These are phyloP conservation scores for Nautilus pompilius DNA, from an alignment of 1,140 invertebrate species.

Conservation along the genomic window DNA sequence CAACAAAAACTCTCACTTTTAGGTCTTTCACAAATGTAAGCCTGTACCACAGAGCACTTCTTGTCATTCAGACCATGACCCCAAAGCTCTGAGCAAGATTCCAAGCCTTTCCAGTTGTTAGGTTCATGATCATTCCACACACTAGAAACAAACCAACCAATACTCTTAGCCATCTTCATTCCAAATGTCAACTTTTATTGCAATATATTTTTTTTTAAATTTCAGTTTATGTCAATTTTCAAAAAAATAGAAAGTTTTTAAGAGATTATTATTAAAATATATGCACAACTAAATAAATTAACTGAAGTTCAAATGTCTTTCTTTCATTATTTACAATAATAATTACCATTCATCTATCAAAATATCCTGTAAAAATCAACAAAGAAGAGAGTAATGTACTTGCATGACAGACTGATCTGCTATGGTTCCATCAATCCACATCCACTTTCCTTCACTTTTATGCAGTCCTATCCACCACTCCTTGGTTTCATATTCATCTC, in stretches of 20 bases:
- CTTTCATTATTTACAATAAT: no score
- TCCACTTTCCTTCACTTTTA: neutral
- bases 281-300: no score
- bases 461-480: conserved; percentile 1
- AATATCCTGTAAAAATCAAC: no score
- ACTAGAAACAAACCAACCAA: neutral
- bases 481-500: neutral
- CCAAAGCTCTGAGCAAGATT: neutral
- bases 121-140: conserved; percentile 1
- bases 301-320: no score
- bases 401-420: neutral
- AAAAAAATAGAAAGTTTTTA: no score
- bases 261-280: no score
- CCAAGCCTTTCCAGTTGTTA: neutral
- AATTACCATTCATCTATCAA: no score
- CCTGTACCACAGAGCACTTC: neutral
- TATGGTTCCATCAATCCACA: neutral
- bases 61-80: neutral
- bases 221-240: no score
- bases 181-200: no score
- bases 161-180: no score
- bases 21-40: neutral
- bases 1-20: neutral
- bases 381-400: neutral
- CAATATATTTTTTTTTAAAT: no score